These are phyloP conservation scores for Frankliniella fusca DNA, from an alignment of 2,888 invertebrate species.

Conservation along the genomic window DNA sequence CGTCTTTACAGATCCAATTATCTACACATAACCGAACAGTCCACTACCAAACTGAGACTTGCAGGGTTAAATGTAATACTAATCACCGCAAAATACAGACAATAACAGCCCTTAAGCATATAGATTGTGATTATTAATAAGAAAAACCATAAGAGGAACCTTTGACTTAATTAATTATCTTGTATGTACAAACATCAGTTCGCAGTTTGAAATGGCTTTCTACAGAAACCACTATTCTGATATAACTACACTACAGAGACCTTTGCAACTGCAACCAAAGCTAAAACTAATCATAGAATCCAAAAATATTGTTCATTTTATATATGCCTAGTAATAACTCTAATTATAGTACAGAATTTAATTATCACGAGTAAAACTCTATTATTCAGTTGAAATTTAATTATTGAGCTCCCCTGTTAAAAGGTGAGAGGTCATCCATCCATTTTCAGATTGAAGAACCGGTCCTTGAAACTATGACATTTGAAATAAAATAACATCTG, in stretches of 20 bases:
- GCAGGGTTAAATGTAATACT: conserved; percentile 1
- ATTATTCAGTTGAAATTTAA: background rate
- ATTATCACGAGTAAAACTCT: conserved; percentile 10
- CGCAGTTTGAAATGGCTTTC: conserved; percentile 11
- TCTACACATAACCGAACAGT: background rate
- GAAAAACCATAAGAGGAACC: conserved; percentile 23
- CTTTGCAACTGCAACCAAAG: conserved; percentile 24
- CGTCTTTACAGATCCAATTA: background rate
- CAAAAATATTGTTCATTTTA: conserved; percentile 24
- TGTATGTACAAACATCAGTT: conserved; percentile 17
- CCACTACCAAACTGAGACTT: background rate
- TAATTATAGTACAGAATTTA: conserved; percentile 18
- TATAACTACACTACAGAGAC: background rate
- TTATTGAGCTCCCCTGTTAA: background rate
- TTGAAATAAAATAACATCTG: no score
- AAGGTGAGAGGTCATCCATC: background rate
- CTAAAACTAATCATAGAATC: conserved; percentile 13
- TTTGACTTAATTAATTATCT: conserved; percentile 6
- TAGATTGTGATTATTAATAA: background rate
- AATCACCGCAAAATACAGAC: conserved; percentile 4
- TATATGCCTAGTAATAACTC: background rate
- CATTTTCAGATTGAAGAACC: background rate
- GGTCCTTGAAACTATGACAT: no score
- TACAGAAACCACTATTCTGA: background rate
- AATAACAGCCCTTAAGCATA: background rate